These are phyloP conservation scores for Yponomeuta evonymella DNA, from an alignment of 2,888 invertebrate genomes.

Conservation along the genomic window DNA sequence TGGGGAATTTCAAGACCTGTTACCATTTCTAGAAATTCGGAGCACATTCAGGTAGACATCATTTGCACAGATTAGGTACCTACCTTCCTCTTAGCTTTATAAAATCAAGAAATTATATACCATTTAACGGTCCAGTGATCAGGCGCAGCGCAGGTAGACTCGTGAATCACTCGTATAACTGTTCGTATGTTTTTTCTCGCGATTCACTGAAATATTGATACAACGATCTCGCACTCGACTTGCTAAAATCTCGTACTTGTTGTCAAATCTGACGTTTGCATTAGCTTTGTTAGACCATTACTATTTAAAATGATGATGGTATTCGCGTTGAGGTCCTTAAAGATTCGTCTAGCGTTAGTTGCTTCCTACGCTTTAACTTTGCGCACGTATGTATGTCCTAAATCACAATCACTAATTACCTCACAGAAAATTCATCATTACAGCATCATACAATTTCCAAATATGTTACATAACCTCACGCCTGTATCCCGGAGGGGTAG, in stretches of 20 bases:
- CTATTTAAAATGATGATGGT: background rate
- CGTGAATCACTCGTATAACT: slow-evolving; percentile 69
- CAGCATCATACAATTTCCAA: too few relatives aligned
- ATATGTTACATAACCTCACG: too few relatives aligned
- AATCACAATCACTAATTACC: background rate
- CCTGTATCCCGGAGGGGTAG: too few relatives aligned
- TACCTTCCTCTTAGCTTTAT: background rate
- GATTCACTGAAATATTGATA: slow-evolving; percentile 54
- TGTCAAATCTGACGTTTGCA: background rate
- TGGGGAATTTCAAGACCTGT: too few relatives aligned
- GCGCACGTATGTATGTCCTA: background rate
- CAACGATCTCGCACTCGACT: background rate
- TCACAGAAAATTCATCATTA: background rate
- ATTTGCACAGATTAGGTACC: background rate
- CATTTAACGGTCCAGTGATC: slow-evolving; percentile 48
- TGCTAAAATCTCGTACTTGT: background rate
- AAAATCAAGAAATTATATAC: background rate
- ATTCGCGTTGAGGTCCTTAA: background rate
- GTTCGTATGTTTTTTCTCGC: slow-evolving; percentile 50
- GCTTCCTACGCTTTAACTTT: background rate
- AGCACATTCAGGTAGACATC: background rate
- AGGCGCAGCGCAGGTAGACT: slow-evolving; percentile 41
- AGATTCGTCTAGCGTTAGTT: background rate
- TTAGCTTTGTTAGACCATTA: background rate
- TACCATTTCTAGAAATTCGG: background rate